Conservation (phyloP, 2,888 invertebrate species). For the Lissocephala sabroskyi region DNA sequence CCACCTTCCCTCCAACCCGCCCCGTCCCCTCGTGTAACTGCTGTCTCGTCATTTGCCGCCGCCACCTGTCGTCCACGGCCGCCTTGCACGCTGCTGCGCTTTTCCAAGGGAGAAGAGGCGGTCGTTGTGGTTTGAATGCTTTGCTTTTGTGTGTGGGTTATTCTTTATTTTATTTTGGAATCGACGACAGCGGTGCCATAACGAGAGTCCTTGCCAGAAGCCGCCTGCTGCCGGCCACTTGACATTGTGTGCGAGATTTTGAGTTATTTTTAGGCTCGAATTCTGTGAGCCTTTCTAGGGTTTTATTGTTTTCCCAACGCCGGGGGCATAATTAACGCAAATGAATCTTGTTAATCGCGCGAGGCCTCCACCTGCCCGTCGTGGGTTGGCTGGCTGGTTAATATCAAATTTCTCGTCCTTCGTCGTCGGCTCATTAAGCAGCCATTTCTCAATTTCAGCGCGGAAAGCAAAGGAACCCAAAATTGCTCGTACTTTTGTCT, state of each 20-base stretch:
- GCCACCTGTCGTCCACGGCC: no score
- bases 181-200: conserved; percentile 8
- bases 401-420: no score
- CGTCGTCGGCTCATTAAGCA: conserved; percentile 35
- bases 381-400: background rate
- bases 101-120: no score
- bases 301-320: no score
- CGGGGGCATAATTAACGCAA: no score
- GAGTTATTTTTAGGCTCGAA: background rate
- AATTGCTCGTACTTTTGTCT: conserved; percentile 37
- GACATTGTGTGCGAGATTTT: background rate
- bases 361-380: background rate
- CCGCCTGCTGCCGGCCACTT: background rate
- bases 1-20: background rate
- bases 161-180: conserved; percentile 12
- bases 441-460: conserved; percentile 35
- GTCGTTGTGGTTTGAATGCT: background rate
- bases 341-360: no score
- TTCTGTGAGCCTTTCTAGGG: background rate
- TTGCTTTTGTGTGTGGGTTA: background rate
- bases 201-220: conserved; percentile 1
- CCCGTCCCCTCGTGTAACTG: background rate
- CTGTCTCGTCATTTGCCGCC: no score
- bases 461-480: background rate
- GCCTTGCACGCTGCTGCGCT: conserved; percentile 1